Conservation (phyloP, 2,888 invertebrate genomes). For the Ochropacha duplaris region DNA sequence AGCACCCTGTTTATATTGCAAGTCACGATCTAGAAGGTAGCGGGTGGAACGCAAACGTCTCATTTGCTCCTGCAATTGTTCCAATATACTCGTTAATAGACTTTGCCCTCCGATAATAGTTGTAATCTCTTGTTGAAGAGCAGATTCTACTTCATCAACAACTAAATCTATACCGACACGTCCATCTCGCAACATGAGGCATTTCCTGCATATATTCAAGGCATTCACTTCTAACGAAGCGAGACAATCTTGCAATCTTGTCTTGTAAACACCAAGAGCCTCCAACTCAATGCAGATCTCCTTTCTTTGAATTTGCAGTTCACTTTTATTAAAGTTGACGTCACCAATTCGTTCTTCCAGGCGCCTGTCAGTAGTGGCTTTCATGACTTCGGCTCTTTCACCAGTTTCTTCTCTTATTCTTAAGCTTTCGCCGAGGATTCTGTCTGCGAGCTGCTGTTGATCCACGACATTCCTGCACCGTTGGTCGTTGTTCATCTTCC, state of each 20-base stretch:
- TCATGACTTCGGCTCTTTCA: constrained; percentile 88
- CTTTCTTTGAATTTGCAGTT: constrained; percentile 89
- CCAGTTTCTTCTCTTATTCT: constrained; percentile 87
- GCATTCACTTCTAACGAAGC: constrained; percentile 86
- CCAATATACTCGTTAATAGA: constrained; percentile 87
- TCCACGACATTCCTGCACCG: constrained; percentile 89
- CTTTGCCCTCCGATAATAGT: constrained; percentile 87
- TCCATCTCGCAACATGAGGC: constrained; percentile 89
- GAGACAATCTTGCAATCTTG: constrained; percentile 89
- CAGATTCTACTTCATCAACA: constrained; percentile 90
- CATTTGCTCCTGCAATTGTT: constrained; percentile 92
- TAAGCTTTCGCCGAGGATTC: constrained; percentile 85
- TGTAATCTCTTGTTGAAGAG: constrained; percentile 90
- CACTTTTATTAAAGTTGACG: constrained; percentile 90
- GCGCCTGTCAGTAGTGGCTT: constrained; percentile 89
- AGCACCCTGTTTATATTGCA: constrained; percentile 91
- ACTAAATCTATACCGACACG: constrained; percentile 91
- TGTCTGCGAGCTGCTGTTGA: constrained; percentile 92
- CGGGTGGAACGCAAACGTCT: constrained; percentile 90
- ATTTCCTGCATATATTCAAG: constrained; percentile 87
- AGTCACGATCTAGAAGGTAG: constrained; percentile 92
- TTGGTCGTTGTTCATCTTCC: constrained; percentile 87
- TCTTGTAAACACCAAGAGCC: constrained; percentile 88
- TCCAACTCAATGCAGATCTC: constrained; percentile 91
- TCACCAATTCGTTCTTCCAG: constrained; percentile 92